Base-by-base conservation (phyloP, 2,113 vertebrate species). In the Apteryx owenii region DNA sequence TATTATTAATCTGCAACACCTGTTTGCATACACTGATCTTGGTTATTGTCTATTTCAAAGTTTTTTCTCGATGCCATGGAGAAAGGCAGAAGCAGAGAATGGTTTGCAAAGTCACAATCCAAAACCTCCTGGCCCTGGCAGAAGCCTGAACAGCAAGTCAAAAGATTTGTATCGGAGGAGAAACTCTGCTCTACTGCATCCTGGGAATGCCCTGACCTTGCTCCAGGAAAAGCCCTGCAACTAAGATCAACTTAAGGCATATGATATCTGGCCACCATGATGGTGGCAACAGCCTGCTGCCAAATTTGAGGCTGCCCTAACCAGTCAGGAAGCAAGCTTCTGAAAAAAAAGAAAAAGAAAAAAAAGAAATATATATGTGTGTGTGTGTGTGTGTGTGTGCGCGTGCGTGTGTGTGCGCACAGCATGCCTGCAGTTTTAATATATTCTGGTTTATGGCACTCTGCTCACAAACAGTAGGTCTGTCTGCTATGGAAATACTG, bases 111-210 rank as follows among this genome's bases (percentile, higher is more conserved):
- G 21, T 17, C 38, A 12, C 44, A n/a, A 81, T 75, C 6, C 19
- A 58, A 70, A 91, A 38, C 10, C 2, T 46, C 23, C 54, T 42
- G 25, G 46, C 18, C 13, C 16, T 20, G 6, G 23, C 25, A 64
- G 65, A 90, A 84, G n/a, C 60, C 38, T 90, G 65, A 94, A 80
- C 7, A 87, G 51, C 54, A 61, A 46, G 42, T 54, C 50, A 68
- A 42, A 87, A 95, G 31, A 28, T 33, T 31, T 79, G 13, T 33
- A 75, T 3, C 5, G 2, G 28, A 89, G 38, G 13, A 76, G 56
- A 90, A 78, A 90, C 10, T 93, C 68, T 76, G 71, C 71, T 90
- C 66, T 61, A 93, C 8, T 0, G 0, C 15, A 19, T 25, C 10
- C n/a, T 71, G 21, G 21, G 21, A 56, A 16, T 69, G 46, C 17